Evolutionary conservation across 2,797 vertebrate species (phyloP), one percentile per base, ranked within the genome.

Genomic region (Lemur catta): DNA sequence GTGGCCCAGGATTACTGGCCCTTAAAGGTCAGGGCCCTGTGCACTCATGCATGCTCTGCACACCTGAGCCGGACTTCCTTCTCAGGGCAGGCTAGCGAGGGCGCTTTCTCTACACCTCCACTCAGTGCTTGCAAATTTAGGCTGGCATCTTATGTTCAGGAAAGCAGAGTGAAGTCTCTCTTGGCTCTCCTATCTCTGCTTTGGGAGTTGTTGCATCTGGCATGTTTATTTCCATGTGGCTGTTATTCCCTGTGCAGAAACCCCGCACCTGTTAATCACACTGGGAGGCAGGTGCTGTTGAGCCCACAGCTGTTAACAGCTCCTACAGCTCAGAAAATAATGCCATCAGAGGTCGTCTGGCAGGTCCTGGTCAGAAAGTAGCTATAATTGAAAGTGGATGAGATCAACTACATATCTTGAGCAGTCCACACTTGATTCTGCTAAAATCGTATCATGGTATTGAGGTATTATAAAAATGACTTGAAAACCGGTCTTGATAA

Each of bases 401-500:
- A 79, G 72, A 46, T 12, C 2, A 74, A 12, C 65, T 82, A 6
- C 10, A 9, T 15, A 55, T 33, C 33, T 89, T 61, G 63, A 95
- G 13, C 6, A 2, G 30, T 33, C 33, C 2, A 87, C 26, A 74
- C 28, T 38, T 63, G 33, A 48, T 63, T 89, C 28, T 78, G 15
- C 38, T 78, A 86, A 86, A 48, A 52, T 92, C 15, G 14, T 81
- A 43, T 22, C 11, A 43, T 30, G 1, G 4, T 80, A 41, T 65
- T 24, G 33, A 1, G 46, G 28, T 11, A 81, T 67, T 79, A 90
- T 7, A 41, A 46, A 84, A 65, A 67, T 38, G 65, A 84, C 76
- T 89, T 57, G 18, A 86, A 75, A 74, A 82, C 41, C 38, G 14
- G 28, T 55, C 74, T 63, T 33, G 4, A 79, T 69, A 85, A 93